A percentile compares a stretch with the other conserved stretches of the same genome.
Conservation (phyloP, 2,888 invertebrate species). For the Poecilobothrus nobilitatus region DNA sequence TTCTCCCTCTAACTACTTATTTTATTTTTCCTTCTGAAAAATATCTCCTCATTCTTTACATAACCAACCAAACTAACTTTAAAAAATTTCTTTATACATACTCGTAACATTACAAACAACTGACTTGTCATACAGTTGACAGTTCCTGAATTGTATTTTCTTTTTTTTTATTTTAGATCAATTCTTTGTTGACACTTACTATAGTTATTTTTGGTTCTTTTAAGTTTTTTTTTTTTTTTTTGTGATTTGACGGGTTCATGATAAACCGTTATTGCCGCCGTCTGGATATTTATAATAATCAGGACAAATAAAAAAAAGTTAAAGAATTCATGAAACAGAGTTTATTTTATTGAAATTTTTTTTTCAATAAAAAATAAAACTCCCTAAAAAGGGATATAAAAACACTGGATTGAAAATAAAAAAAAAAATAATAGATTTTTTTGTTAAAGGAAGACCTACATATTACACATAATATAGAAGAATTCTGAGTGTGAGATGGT, state of each 20-base stretch:
- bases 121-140: background rate
- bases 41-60: too few relatives aligned
- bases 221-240: background rate
- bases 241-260: background rate
- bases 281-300: background rate
- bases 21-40: too few relatives aligned
- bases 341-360: background rate
- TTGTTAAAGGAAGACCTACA: too few relatives aligned
- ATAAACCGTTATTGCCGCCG: background rate
- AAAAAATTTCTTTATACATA: background rate
- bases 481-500: background rate
- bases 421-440: too few relatives aligned
- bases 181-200: constrained; percentile 3
- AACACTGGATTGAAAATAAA: too few relatives aligned
- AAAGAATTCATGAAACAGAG: background rate
- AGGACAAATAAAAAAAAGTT: background rate
- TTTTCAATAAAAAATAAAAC: background rate
- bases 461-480: too few relatives aligned
- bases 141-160: background rate
- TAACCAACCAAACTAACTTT: background rate
- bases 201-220: background rate
- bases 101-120: background rate
- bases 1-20: too few relatives aligned
- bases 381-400: too few relatives aligned
- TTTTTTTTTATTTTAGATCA: background rate